phyloP scores from a whole-genome alignment of 2,113 vertebrate species.

The Tachycineta bicolor region DNA sequence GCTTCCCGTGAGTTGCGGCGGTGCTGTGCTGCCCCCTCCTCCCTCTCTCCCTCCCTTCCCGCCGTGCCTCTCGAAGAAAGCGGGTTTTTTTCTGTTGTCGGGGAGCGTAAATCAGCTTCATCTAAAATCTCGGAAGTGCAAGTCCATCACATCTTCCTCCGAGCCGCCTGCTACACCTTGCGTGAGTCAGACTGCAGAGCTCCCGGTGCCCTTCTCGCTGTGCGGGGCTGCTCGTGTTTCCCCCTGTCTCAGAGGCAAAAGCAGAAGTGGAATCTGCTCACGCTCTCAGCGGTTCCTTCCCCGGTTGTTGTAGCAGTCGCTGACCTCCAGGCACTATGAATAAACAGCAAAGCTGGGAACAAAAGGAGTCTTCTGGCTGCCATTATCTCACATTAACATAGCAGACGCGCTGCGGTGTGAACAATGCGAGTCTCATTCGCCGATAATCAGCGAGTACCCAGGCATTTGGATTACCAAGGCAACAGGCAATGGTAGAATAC shows the following conservation, averaged over 20 bases:
- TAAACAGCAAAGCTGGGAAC: conserved; percentile 74
- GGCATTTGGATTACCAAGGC: conserved; percentile 72
- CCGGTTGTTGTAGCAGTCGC: conserved; percentile 68
- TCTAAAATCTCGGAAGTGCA: conserved; percentile 40
- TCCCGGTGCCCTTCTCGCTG: conserved; percentile 40
- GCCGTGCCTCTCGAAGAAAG: conserved; percentile 26
- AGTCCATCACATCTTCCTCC: conserved; percentile 48
- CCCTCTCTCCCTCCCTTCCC: background rate
- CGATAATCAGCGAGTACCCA: conserved; percentile 69
- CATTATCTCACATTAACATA: conserved; percentile 75
- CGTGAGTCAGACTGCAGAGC: conserved; percentile 62
- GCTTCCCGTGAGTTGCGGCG: background rate
- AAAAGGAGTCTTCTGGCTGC: conserved; percentile 74
- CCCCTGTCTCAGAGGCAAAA: conserved; percentile 34
- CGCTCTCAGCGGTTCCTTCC: conserved; percentile 63
- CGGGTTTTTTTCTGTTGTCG: background rate
- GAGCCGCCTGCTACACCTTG: conserved; percentile 48
- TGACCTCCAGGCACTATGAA: conserved; percentile 74
- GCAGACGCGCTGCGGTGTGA: conserved; percentile 70
- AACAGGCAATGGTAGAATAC: conserved; percentile 71
- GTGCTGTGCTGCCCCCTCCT: background rate
- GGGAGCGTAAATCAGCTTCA: conserved; percentile 48
- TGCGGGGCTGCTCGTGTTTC: conserved; percentile 29
- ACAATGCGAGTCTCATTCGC: conserved; percentile 71
- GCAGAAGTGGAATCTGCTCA: conserved; percentile 64